These are phyloP conservation scores for Atlantisia rogersi DNA, from an alignment of 2,113 vertebrate species.

Conservation along the genomic window DNA sequence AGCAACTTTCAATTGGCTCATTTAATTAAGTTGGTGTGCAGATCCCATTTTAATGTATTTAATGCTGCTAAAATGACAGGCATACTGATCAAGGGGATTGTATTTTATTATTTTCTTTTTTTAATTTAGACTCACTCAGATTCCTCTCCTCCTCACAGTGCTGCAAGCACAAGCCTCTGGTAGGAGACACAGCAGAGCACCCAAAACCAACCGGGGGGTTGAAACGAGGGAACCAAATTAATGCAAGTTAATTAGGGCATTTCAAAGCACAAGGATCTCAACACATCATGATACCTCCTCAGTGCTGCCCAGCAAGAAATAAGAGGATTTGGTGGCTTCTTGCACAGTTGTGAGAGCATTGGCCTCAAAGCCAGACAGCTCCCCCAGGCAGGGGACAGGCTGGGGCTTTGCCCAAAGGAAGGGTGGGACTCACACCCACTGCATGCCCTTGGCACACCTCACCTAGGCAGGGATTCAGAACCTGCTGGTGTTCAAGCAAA, in stretches of 20 bases:
- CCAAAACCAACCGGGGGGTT: background rate
- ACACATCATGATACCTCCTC: background rate
- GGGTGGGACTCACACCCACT: background rate
- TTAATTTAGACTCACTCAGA: background rate
- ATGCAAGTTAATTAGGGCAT: background rate
- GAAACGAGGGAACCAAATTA: background rate
- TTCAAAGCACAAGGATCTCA: background rate
- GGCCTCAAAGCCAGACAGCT: background rate
- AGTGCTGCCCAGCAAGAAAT: background rate
- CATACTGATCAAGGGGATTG: conserved; percentile 41
- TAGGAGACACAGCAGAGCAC: background rate
- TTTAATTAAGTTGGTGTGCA: conserved; percentile 54
- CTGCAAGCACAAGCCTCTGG: background rate
- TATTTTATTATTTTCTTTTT: conserved; percentile 5
- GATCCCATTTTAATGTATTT: conserved; percentile 35
- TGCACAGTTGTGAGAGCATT: background rate
- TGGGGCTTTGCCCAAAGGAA: background rate
- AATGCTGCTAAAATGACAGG: conserved; percentile 11
- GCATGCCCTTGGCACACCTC: background rate
- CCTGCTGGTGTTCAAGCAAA: background rate
- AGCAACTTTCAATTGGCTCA: conserved; percentile 60
- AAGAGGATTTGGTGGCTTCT: background rate
- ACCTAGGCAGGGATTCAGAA: rapidly evolving
- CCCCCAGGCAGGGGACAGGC: too few species aligned
- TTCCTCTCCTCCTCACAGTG: background rate